Evolutionary conservation across 2,888 invertebrate genomes (phyloP), one percentile per base, ranked within the genome.

Genomic region (Oscheius sp.): DNA sequence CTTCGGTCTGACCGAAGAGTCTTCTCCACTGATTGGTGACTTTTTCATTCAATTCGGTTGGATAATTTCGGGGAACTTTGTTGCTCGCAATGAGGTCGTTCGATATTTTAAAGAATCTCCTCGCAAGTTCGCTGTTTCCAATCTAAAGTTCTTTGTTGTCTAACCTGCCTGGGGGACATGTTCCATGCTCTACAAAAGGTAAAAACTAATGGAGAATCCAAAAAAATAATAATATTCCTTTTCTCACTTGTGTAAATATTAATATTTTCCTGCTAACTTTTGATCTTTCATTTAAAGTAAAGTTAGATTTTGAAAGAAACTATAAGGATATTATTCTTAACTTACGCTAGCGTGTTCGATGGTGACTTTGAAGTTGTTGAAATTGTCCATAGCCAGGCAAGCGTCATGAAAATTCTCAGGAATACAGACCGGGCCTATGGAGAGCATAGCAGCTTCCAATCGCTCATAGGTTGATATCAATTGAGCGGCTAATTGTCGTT

Each of bases 21-120:
- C 72, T 25, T 12, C 76, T 63, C 48, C 72, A 73, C n/a, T 72
- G 71, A 25, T 67, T 42, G 20, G 66, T 68, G 39, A 78, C 74
- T 10, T n/a, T 34, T 46, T 94, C 94, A 12, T 95, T 97, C 94
- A 67, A 96, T 89, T 84, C 94, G 92, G 72, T 73, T 6, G 76
- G 57, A 10, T 69, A 55, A 23, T 73, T 72, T 4, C 71, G 17
- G 27, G 42, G 76, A 37, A 66, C 31, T 12, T 31, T n/a, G 2
- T 48, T 52, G 29, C 66, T 64, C 29, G 64, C 64, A 53, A 76
- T 52, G 12, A 76, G 61, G 12, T 78, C 75, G 1, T 73, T 58
- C 23, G 72, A 71, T 10, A 50, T 17, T 0, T 57, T 34, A 3
- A 69, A 74, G 46, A 78, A 78, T 0, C 23, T 33, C 8, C 65